Conservation (phyloP, 1,140 invertebrate species). For the Drosophila pruinosa region DNA sequence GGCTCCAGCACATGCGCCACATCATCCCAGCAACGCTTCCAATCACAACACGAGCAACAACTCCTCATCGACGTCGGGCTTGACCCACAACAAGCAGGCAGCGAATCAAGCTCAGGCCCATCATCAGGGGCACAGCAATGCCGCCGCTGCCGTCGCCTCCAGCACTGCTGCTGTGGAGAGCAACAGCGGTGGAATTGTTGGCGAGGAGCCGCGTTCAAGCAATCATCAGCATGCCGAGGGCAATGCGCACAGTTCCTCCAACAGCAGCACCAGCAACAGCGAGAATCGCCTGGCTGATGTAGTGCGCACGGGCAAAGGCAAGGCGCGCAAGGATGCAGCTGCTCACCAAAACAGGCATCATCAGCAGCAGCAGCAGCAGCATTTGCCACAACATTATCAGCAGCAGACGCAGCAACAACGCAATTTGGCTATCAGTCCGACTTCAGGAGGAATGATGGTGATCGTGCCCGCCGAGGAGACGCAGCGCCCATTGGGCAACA, state of each 20-base stretch:
- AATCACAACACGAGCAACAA: conserved; percentile 42
- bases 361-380: conserved; percentile 62
- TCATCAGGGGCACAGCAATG: conserved; percentile 38
- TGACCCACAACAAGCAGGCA: conserved; percentile 16
- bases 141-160: conserved; percentile 16
- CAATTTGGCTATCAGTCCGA: conserved; percentile 57
- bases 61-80: neutral
- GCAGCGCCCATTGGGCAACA: conserved; percentile 48
- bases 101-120: conserved; percentile 34
- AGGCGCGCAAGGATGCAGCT: conserved; percentile 83
- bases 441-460: conserved; percentile 36
- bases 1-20: conserved; percentile 43
- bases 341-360: conserved; percentile 61
- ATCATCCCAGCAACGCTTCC: conserved; percentile 54
- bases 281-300: conserved; percentile 90
- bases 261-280: conserved; percentile 12
- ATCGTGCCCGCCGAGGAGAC: conserved; percentile 24
- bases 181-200: conserved; percentile 6
- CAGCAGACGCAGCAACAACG: conserved; percentile 47
- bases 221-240: conserved; percentile 53
- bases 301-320: conserved; percentile 85
- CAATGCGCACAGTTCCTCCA: conserved; percentile 64
- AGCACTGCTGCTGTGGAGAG: conserved; percentile 26
- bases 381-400: conserved; percentile 78
- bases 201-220: conserved; percentile 46